phyloP scores from a whole-genome alignment of 2,888 invertebrate species.

The Tetramorium bicarinatum region DNA sequence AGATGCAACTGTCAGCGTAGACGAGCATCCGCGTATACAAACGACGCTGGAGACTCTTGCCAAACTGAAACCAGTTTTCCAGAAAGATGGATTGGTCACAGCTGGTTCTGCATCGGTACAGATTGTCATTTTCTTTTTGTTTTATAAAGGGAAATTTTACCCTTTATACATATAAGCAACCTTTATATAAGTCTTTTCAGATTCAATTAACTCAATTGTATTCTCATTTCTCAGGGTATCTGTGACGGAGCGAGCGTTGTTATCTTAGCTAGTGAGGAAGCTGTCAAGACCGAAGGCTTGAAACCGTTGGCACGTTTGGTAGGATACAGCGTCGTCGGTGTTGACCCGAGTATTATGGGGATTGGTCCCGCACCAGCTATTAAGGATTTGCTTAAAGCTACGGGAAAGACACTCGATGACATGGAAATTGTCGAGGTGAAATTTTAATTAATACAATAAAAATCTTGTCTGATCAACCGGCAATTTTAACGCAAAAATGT shows the following conservation, averaged over 20 bases:
- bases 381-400: conserved; percentile 92
- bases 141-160: background rate
- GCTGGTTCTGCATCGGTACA: conserved; percentile 97
- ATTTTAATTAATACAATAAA: conserved; percentile 3
- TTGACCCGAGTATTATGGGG: conserved; percentile 99
- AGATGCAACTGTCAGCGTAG: conserved; percentile 92
- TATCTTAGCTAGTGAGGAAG: conserved; percentile 96
- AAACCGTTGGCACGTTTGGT: conserved; percentile 96
- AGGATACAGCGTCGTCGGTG: conserved; percentile 97
- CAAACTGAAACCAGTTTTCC: conserved; percentile 96
- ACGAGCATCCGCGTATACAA: conserved; percentile 97
- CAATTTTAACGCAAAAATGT: background rate
- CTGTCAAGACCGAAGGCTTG: conserved; percentile 92
- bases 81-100: conserved; percentile 97
- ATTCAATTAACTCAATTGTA: background rate
- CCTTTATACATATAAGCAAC: background rate
- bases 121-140: background rate
- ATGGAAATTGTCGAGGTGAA: conserved; percentile 97
- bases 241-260: conserved; percentile 99
- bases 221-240: conserved; percentile 90
- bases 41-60: conserved; percentile 94
- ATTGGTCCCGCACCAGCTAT: conserved; percentile 98
- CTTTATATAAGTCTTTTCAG: conserved; percentile 85
- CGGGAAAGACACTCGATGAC: conserved; percentile 93
- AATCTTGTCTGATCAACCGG: background rate